These are phyloP conservation scores for Picathartes gymnocephalus DNA, from an alignment of 2,113 vertebrate genomes.

Conservation along the genomic window DNA sequence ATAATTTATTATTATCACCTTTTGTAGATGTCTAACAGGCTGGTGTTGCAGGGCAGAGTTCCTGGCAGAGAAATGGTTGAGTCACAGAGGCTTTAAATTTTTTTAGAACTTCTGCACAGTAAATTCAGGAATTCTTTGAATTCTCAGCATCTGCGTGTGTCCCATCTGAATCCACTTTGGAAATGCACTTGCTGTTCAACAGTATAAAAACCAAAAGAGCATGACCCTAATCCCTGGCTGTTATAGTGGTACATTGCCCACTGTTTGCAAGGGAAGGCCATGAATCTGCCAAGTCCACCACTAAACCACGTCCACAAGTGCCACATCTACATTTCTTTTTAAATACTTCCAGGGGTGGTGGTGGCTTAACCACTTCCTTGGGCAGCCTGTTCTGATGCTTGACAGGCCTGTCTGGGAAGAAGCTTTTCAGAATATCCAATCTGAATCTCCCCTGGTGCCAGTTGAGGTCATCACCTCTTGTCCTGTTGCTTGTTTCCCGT, in stretches of 20 bases:
- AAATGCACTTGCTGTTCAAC: not conserved
- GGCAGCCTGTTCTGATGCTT: not conserved
- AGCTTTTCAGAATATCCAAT: not conserved
- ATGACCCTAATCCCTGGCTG: not conserved
- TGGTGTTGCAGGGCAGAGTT: not conserved
- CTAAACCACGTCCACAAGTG: not conserved
- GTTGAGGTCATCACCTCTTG: not conserved
- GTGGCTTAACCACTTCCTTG: not conserved
- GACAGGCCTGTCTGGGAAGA: not conserved
- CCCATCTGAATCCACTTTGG: not conserved
- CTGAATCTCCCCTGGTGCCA: not conserved
- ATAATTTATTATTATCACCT: not conserved
- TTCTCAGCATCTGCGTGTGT: not conserved
- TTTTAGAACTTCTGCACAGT: not conserved
- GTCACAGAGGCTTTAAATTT: not conserved
- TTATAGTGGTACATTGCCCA: not conserved
- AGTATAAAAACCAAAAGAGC: not conserved
- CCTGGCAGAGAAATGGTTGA: not conserved
- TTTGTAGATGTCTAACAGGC: not conserved
- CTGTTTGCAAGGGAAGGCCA: not conserved
- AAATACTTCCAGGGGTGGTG: not conserved
- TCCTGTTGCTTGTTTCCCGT: accelerated
- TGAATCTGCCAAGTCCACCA: not conserved
- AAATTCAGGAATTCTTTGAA: not conserved
- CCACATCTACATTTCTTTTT: not conserved